Evolutionary conservation across 1,140 invertebrate species (phyloP).

Genomic region (Drosophila biarmipes): DNA sequence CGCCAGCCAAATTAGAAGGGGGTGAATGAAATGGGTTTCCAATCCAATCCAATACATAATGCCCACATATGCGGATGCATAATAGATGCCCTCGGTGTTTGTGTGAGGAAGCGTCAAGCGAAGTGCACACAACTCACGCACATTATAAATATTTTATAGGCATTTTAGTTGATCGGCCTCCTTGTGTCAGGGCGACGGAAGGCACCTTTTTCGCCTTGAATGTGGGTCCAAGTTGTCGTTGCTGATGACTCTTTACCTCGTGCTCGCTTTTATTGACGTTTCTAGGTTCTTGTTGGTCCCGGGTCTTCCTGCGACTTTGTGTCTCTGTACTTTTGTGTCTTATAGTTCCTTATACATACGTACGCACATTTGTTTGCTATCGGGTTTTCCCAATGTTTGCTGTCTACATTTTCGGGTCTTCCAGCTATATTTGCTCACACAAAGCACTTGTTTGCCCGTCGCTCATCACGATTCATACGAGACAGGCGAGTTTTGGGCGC

Average conservation of each 20-base stretch:
- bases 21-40: constrained; percentile 49
- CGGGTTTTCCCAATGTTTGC: constrained; percentile 31
- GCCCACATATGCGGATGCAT: constrained; percentile 14
- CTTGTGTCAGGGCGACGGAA: constrained; percentile 50
- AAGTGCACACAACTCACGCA: constrained; percentile 35
- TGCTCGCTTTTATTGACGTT: constrained; percentile 47
- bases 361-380: constrained; percentile 22
- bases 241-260: constrained; percentile 26
- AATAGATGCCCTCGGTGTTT: constrained; percentile 37
- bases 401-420: constrained; percentile 41
- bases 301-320: constrained; percentile 9
- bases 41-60: constrained; percentile 34
- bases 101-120: constrained; percentile 42
- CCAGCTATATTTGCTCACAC: constrained; percentile 18
- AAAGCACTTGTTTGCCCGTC: constrained; percentile 33
- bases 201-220: constrained; percentile 33
- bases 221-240: constrained; percentile 23
- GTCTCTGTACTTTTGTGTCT: constrained; percentile 4
- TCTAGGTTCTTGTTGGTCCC: constrained; percentile 57
- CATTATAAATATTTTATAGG: constrained; percentile 43
- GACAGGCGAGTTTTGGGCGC: background rate
- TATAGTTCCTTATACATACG: constrained; percentile 27
- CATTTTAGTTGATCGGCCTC: constrained; percentile 45
- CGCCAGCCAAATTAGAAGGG: constrained; percentile 13
- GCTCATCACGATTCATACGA: constrained; percentile 5